Evolutionary conservation across 2,888 invertebrate species (phyloP).

Genomic region (Lacanobia oleracea): DNA sequence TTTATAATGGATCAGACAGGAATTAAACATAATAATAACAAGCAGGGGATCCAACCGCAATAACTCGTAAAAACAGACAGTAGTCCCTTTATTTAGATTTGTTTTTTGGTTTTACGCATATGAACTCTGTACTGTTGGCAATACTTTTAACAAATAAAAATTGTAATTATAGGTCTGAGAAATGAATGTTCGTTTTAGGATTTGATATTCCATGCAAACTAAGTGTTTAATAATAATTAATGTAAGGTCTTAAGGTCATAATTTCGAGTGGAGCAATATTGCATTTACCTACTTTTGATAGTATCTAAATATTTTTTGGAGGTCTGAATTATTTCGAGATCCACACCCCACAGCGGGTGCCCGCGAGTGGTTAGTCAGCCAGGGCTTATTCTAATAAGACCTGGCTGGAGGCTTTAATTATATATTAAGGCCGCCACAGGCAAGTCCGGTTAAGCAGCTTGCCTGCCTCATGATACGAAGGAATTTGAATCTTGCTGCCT

Average conservation of each 20-base stretch:
- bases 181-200: slow-evolving; percentile 65
- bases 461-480: no score
- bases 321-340: neutral
- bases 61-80: neutral
- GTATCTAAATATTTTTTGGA: neutral
- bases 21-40: no score
- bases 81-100: neutral
- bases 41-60: no score
- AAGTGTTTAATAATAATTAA: slow-evolving; percentile 59
- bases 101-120: slow-evolving; percentile 5
- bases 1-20: no score
- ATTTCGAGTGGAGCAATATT: slow-evolving; percentile 49
- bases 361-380: no score
- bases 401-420: no score
- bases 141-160: slow-evolving; percentile 60
- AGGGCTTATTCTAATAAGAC: no score
- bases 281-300: slow-evolving; percentile 5
- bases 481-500: no score
- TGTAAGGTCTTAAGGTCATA: slow-evolving; percentile 43
- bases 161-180: slow-evolving; percentile 53
- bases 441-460: no score
- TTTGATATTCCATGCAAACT: slow-evolving; percentile 73
- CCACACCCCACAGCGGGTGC: no score
- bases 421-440: no score
- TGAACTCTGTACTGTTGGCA: slow-evolving; percentile 58